These are phyloP conservation scores for Sebastes melanostomus DNA, from an alignment of 2,797 vertebrate species.

Conservation along the genomic window DNA sequence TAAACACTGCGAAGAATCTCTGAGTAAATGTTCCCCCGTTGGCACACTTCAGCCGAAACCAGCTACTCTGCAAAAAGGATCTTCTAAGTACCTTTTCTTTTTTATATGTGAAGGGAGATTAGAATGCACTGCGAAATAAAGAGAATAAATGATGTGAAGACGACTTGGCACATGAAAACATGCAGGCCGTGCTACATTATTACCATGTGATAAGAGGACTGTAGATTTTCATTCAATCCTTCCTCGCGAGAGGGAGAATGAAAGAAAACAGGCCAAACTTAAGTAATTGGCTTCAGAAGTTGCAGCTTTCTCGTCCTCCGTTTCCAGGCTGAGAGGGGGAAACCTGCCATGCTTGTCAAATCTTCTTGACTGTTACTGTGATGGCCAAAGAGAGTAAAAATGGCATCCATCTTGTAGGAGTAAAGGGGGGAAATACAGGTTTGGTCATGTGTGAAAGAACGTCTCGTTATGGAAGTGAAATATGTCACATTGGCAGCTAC, in stretches of 20 bases:
- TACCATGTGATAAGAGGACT: slow-evolving; percentile 66
- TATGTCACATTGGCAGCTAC: slow-evolving; percentile 66
- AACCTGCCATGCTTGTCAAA: slow-evolving; percentile 82
- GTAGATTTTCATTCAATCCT: slow-evolving; percentile 58
- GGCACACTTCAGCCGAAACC: slow-evolving; percentile 71
- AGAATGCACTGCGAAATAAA: slow-evolving; percentile 65
- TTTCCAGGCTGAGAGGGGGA: slow-evolving; percentile 65
- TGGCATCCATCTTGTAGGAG: slow-evolving; percentile 69
- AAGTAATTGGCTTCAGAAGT: slow-evolving; percentile 79
- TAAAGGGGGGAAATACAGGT: slow-evolving; percentile 70
- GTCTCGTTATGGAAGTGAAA: slow-evolving; percentile 78
- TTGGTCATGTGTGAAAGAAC: slow-evolving; percentile 78
- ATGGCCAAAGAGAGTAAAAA: slow-evolving; percentile 74
- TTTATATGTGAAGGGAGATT: slow-evolving; percentile 64
- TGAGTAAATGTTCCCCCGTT: slow-evolving; percentile 78
- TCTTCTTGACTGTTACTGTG: slow-evolving; percentile 69
- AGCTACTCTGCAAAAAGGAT: slow-evolving; percentile 72
- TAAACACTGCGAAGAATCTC: slow-evolving; percentile 76
- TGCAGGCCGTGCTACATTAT: slow-evolving; percentile 51
- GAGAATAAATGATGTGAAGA: slow-evolving; percentile 67
- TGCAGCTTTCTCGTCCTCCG: slow-evolving; percentile 66
- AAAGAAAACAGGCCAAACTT: slow-evolving; percentile 72
- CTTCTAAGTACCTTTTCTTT: slow-evolving; percentile 60
- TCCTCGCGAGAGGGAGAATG: slow-evolving; percentile 39
- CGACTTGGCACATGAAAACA: slow-evolving; percentile 60